Evolutionary conservation across 2,888 invertebrate species (phyloP).

Genomic region (Pachydiplax longipennis): DNA sequence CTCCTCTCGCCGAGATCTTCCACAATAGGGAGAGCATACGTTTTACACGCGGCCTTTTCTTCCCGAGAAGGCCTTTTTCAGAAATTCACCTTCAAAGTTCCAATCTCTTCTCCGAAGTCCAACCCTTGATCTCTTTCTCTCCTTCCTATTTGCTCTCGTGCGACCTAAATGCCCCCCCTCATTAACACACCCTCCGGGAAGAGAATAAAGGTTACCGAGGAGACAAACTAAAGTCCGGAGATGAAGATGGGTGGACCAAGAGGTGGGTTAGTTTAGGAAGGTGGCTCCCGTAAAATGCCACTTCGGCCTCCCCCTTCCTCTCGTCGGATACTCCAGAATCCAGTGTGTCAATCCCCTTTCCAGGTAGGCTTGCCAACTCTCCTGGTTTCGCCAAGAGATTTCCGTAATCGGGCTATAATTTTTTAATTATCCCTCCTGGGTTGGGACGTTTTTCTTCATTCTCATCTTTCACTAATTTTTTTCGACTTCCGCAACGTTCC

Average conservation of each 20-base stretch:
- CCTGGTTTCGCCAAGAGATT: too few relatives aligned
- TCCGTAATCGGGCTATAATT: too few relatives aligned
- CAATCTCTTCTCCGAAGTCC: background rate
- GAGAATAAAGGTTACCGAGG: background rate
- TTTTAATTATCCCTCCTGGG: too few relatives aligned
- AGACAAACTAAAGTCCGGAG: background rate
- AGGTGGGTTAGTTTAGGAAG: slow-evolving; percentile 10
- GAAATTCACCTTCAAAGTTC: background rate
- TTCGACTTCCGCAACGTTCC: too few relatives aligned
- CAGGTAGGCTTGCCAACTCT: background rate
- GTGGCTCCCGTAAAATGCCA: background rate
- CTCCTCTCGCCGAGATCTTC: background rate
- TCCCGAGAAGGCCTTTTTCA: background rate
- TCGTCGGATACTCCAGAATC: background rate
- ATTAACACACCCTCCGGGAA: background rate
- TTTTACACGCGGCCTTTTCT: background rate
- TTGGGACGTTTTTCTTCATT: too few relatives aligned
- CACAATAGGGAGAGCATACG: background rate
- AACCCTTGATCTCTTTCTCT: background rate
- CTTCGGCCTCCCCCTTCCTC: background rate
- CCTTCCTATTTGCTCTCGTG: background rate
- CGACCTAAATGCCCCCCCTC: background rate
- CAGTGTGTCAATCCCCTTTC: background rate
- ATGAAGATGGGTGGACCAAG: background rate
- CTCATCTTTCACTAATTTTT: too few relatives aligned